Base-by-base conservation (phyloP, 2,797 vertebrate genomes). In the Chanos chanos region DNA sequence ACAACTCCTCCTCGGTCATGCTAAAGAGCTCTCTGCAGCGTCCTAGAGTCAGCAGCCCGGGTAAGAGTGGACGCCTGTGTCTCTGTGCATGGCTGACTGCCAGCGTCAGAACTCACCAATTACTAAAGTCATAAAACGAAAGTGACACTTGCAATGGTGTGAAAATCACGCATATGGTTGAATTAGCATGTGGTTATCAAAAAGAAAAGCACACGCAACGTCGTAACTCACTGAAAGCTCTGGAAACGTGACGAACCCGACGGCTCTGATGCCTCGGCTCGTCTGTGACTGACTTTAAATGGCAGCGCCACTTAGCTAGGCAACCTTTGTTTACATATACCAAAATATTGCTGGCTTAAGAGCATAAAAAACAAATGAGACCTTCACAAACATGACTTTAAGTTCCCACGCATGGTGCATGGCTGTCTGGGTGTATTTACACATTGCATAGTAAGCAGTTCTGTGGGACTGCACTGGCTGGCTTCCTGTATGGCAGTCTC, bases 251-350 rank as follows among this genome's bases (percentile, higher is more conserved):
- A n/a, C n/a, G n/a, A n/a, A n/a, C n/a, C n/a, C n/a, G n/a, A n/a
- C n/a, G n/a, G n/a, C n/a, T n/a, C n/a, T n/a, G n/a, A n/a, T n/a
- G n/a, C n/a, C n/a, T n/a, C n/a, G n/a, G n/a, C n/a, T n/a, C n/a
- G n/a, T n/a, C n/a, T n/a, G n/a, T n/a, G n/a, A n/a, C n/a, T n/a
- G n/a, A n/a, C n/a, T n/a, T n/a, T n/a, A n/a, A n/a, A n/a, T 12
- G 2, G 52, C 30, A n/a, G 2, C 4, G 12, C 67, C 47, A 51
- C 79, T 83, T 78, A 81, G 80, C 79, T 78, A 27, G n/a, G n/a
- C 3, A 7, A n/a, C 22, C 12, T 27, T 43, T 56, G 52, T 51
- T 33, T 55, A 19, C 39, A 58, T 57, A 19, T 19, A 41, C 4
- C 33, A 39, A 31, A 22, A 27, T 28, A 30, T 15, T 33, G 10